phyloP scores from a whole-genome alignment of 2,113 vertebrate species.

The Neogobius melanostomus region DNA sequence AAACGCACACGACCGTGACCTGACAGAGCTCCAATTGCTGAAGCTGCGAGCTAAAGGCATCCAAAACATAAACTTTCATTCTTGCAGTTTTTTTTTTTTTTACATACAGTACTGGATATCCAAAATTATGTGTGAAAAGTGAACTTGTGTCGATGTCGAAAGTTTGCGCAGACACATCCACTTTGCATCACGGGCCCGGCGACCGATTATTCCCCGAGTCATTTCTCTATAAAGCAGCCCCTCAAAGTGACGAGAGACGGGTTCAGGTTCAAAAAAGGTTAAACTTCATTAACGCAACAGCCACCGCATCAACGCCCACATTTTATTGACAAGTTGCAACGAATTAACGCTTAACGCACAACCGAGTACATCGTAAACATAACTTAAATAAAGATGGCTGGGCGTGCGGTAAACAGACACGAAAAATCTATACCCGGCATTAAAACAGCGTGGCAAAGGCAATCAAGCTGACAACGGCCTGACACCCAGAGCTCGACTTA shows the following conservation, averaged over 20 bases:
- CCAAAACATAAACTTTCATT: background rate
- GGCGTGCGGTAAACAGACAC: background rate
- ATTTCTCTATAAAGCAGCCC: background rate
- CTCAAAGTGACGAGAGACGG: background rate
- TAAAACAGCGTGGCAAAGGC: constrained; percentile 10
- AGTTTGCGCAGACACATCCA: background rate
- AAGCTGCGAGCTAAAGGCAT: background rate
- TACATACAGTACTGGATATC: background rate
- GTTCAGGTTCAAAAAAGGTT: constrained; percentile 4
- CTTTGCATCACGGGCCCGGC: background rate
- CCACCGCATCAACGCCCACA: constrained; percentile 3
- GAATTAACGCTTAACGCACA: constrained; percentile 1
- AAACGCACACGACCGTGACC: background rate
- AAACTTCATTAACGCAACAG: constrained; percentile 7
- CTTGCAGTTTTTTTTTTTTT: background rate
- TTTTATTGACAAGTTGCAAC: constrained; percentile 7
- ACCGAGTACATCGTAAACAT: background rate
- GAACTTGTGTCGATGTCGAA: background rate
- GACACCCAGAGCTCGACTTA: constrained; percentile 51
- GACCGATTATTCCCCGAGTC: background rate
- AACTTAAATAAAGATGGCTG: constrained; percentile 6
- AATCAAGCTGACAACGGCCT: constrained; percentile 47
- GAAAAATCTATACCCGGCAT: background rate
- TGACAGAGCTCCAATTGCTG: background rate
- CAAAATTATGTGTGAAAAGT: constrained; percentile 1